A percentile compares a stretch with the other conserved stretches of the same genome.
These are phyloP conservation scores for Nudaria mundana DNA, from an alignment of 2,888 invertebrate species.

Conservation along the genomic window DNA sequence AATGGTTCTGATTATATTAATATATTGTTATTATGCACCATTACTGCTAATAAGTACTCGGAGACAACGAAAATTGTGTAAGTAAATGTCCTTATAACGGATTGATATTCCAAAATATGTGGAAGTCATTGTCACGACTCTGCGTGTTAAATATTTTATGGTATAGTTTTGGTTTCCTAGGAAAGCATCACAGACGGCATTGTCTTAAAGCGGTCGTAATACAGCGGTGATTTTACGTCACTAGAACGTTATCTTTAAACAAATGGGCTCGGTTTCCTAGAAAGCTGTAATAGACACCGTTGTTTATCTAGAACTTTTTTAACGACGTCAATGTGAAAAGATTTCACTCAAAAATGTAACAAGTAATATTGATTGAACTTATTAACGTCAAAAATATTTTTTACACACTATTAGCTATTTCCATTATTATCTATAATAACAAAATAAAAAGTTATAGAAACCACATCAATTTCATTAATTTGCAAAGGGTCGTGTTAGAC, in stretches of 20 bases:
- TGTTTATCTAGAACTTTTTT: too few relatives aligned
- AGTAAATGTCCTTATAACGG: slow-evolving; percentile 57
- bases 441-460: slow-evolving; percentile 44
- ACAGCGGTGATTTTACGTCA: too few relatives aligned
- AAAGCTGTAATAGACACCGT: too few relatives aligned
- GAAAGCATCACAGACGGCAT: too few relatives aligned
- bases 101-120: slow-evolving; percentile 59
- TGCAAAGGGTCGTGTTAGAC: slow-evolving; percentile 55
- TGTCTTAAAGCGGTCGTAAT: too few relatives aligned
- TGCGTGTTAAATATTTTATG: slow-evolving; percentile 14
- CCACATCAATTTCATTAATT: slow-evolving; percentile 53
- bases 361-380: too few relatives aligned
- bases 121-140: slow-evolving; percentile 30
- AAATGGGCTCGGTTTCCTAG: too few relatives aligned
- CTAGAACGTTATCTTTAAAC: too few relatives aligned
- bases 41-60: slow-evolving; percentile 70
- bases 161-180: not conserved
- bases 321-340: too few relatives aligned
- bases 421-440: slow-evolving; percentile 24
- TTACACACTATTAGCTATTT: slow-evolving; percentile 24
- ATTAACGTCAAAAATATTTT: slow-evolving; percentile 7
- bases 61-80: slow-evolving; percentile 58
- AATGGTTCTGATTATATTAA: slow-evolving; percentile 58
- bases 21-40: slow-evolving; percentile 70
- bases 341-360: too few relatives aligned